phyloP scores from a whole-genome alignment of 1,140 invertebrate genomes.

The Tigriopus japonicus region DNA sequence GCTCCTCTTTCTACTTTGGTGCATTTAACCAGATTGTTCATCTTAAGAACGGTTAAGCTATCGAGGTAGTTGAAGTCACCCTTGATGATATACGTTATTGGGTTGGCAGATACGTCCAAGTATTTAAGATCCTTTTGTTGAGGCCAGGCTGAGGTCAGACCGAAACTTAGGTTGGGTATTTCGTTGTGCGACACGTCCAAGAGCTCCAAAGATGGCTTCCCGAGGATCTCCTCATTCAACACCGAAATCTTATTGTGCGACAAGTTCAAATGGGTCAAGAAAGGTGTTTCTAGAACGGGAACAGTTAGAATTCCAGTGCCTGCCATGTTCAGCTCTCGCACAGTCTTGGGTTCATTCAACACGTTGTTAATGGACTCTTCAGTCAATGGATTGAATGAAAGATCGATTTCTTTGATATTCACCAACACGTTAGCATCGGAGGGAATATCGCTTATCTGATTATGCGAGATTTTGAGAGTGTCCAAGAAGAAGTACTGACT shows the following conservation, averaged over 20 bases:
- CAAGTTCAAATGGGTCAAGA: constrained; percentile 56
- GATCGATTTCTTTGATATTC: constrained; percentile 63
- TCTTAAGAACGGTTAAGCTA: constrained; percentile 40
- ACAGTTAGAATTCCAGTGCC: constrained; percentile 47
- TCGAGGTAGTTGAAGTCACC: constrained; percentile 48
- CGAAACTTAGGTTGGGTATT: constrained; percentile 35
- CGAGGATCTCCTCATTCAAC: constrained; percentile 4
- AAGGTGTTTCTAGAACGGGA: constrained; percentile 54
- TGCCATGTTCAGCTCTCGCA: constrained; percentile 56
- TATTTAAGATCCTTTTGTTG: constrained; percentile 42
- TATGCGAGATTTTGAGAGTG: constrained; percentile 53
- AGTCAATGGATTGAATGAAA: constrained; percentile 63
- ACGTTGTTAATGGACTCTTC: constrained; percentile 49
- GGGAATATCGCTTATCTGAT: constrained; percentile 53
- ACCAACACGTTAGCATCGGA: constrained; percentile 63
- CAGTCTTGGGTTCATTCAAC: constrained; percentile 67
- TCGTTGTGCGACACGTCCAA: constrained; percentile 57
- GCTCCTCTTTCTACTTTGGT: constrained; percentile 58
- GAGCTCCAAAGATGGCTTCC: constrained; percentile 35
- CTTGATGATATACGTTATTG: constrained; percentile 44
- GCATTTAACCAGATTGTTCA: constrained; percentile 44
- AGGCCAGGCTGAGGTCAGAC: constrained; percentile 35
- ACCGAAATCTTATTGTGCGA: constrained; percentile 49
- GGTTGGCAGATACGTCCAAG: constrained; percentile 58
- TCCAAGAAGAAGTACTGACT: constrained; percentile 60